phyloP scores from a whole-genome alignment of 1,140 invertebrate species.

The Euura lappo region DNA sequence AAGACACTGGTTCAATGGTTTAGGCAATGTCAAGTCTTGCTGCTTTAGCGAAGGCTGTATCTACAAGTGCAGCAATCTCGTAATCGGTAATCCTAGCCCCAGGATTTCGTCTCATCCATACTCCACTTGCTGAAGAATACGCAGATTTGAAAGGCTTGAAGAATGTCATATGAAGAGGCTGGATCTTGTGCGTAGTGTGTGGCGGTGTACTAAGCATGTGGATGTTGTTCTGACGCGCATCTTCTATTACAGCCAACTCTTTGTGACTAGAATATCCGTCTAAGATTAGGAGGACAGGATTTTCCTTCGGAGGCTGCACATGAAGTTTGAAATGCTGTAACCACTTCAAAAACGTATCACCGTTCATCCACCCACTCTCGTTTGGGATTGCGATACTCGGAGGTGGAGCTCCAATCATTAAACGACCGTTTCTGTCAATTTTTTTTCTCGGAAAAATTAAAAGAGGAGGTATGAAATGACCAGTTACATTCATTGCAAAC shows the following conservation, averaged over 20 bases:
- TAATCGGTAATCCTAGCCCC: slow-evolving; percentile 27
- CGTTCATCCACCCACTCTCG: slow-evolving; percentile 31
- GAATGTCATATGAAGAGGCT: slow-evolving; percentile 48
- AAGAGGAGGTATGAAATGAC: slow-evolving; percentile 41
- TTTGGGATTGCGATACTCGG: slow-evolving; percentile 22
- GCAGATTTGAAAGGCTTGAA: slow-evolving; percentile 39
- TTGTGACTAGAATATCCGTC: slow-evolving; percentile 29
- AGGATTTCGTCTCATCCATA: slow-evolving; percentile 29
- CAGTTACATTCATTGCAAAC: slow-evolving; percentile 41
- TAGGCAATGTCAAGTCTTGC: slow-evolving; percentile 17
- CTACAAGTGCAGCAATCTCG: slow-evolving; percentile 31
- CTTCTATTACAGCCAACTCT: slow-evolving; percentile 23
- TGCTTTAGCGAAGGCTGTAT: slow-evolving; percentile 28
- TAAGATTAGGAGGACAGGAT: slow-evolving; percentile 25
- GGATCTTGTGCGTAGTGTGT: slow-evolving; percentile 45
- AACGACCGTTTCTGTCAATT: slow-evolving; percentile 8
- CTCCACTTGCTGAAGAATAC: slow-evolving; percentile 31
- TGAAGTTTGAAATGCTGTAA: slow-evolving; percentile 17
- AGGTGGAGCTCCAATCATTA: slow-evolving; percentile 22
- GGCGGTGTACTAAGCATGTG: slow-evolving; percentile 41
- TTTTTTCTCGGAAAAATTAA: slow-evolving; percentile 46
- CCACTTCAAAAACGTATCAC: slow-evolving; percentile 29
- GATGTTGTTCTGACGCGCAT: slow-evolving; percentile 31
- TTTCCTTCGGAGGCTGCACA: slow-evolving; percentile 3
- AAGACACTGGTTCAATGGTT: background rate